phyloP scores from a whole-genome alignment of 2,888 invertebrate species.

The Tetheella fluctuosa region DNA sequence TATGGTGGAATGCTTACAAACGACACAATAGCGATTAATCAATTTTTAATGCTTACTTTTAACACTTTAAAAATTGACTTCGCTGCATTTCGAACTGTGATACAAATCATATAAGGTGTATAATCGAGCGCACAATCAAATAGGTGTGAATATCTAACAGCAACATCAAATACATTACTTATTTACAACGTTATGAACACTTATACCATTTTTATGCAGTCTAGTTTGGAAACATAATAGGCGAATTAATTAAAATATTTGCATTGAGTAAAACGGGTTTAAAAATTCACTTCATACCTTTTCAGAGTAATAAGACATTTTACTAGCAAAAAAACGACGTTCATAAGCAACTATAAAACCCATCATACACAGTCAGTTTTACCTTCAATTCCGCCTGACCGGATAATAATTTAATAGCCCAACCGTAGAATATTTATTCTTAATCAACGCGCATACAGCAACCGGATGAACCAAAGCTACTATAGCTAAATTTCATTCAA shows the following conservation, averaged over 20 bases:
- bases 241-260: background rate
- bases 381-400: background rate
- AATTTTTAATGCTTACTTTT: slow-evolving; percentile 21
- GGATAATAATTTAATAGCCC: background rate
- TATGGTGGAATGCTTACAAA: slow-evolving; percentile 77
- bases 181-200: slow-evolving; percentile 73
- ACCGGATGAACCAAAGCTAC: too few relatives aligned
- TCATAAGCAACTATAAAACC: slow-evolving; percentile 1
- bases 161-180: slow-evolving; percentile 64
- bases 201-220: slow-evolving; percentile 70
- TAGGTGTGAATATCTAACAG: slow-evolving; percentile 39
- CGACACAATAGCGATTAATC: slow-evolving; percentile 22
- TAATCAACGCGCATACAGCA: too few relatives aligned
- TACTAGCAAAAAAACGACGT: background rate
- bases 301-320: background rate
- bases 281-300: background rate
- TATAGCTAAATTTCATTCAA: too few relatives aligned
- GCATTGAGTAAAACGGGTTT: slow-evolving; percentile 9
- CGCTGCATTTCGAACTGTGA: slow-evolving; percentile 39
- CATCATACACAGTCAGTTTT: background rate
- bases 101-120: slow-evolving; percentile 34
- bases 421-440: too few relatives aligned
- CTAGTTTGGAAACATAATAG: slow-evolving; percentile 41
- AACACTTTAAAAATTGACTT: slow-evolving; percentile 22
- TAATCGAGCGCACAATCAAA: slow-evolving; percentile 21